Base-by-base conservation (phyloP, 2,113 vertebrate species). In the Cyprinus carpio region DNA sequence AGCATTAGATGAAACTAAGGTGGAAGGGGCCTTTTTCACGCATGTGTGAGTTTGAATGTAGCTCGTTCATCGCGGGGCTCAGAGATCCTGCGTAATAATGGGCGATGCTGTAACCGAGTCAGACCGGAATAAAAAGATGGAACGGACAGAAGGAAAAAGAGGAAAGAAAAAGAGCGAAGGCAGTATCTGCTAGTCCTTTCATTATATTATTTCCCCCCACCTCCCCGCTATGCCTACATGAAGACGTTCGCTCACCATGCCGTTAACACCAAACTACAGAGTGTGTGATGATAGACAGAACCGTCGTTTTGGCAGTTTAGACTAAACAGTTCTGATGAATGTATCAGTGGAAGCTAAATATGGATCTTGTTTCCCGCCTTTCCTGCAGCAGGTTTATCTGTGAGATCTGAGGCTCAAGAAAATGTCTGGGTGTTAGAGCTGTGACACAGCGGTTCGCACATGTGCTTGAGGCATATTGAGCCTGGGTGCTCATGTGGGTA, bases 41-140 rank as follows among this genome's bases (percentile, higher is more conserved):
- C 87, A 46, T 88, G 84, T 74, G 72, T 83, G 87, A 84, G 56
- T 86, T 81, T 88, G 87, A 88, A 88, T 88, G 84, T 85, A 88
- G 82, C 87, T 88, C 84, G 84, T 88, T 88, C 87, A 83, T 84
- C 46, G 84, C 27, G 2, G 75, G 76, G 56, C 69, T 86, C 75
- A 80, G 77, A 81, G 76, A 75, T 84, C 76, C 77, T 60, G 87
- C 25, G 40, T 84, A 83, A 86, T 86, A 86, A 84, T 88, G 85
- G 85, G 69, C 51, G 49, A 75, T 83, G 56, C 77, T 82, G 87
- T 86, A 86, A 87, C 85, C 34, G 85, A 88, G 76, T 88, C 84
- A 84, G 65, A 84, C 62, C 58, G 71, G 87, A 82, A 87, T 82
- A 85, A 88, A 43, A 85, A 83, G 85, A 78, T 74, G 69, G 71